These are phyloP conservation scores for Lapara coniferarum DNA, from an alignment of 2,888 invertebrate species.

Conservation along the genomic window DNA sequence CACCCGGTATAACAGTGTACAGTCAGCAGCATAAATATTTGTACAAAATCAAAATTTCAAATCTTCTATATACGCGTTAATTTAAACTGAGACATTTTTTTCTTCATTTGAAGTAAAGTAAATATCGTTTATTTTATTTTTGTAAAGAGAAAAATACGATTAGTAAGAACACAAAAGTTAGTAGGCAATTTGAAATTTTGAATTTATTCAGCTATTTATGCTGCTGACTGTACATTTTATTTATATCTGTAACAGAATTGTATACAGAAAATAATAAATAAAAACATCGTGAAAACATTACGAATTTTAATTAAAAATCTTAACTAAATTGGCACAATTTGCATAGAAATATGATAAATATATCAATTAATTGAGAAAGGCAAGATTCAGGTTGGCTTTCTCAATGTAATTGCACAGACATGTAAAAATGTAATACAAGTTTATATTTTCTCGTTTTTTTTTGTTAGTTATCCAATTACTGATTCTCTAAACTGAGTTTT, in stretches of 20 bases:
- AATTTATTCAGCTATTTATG: too few species aligned
- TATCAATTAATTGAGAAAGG: conserved; percentile 77
- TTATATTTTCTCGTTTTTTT: neutral
- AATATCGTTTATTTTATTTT: too few species aligned
- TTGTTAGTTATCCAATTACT: neutral
- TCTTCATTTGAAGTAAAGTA: too few species aligned
- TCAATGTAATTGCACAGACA: conserved; percentile 70
- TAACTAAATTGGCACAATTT: conserved; percentile 61
- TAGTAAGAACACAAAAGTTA: too few species aligned
- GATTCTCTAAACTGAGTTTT: conserved; percentile 87
- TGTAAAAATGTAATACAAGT: neutral
- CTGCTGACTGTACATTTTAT: too few species aligned
- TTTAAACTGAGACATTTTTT: too few species aligned
- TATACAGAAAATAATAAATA: conserved; percentile 28
- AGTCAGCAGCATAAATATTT: too few species aligned
- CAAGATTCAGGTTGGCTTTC: conserved; percentile 75
- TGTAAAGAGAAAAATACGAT: too few species aligned
- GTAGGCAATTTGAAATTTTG: too few species aligned
- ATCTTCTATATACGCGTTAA: too few species aligned
- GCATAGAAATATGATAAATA: conserved; percentile 35
- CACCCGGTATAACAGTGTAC: too few species aligned
- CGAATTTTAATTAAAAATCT: conserved; percentile 49
- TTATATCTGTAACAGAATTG: conserved; percentile 24
- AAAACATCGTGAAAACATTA: conserved; percentile 25
- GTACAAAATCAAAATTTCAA: too few species aligned